Evolutionary conservation across 1,140 invertebrate genomes (phyloP).

Genomic region (Drosophila ercepeae): DNA sequence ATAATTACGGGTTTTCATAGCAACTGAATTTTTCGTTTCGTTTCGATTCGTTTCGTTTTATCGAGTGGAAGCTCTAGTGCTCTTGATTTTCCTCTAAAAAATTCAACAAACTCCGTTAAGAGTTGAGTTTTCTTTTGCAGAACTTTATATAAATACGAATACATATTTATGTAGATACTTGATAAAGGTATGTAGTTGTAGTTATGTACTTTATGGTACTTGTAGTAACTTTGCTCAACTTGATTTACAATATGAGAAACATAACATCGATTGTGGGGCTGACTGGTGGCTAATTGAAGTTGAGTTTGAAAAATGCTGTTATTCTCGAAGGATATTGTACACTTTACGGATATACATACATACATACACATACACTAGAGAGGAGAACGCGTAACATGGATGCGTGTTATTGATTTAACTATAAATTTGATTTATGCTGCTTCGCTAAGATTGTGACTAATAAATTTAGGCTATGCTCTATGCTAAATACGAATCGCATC

Average conservation of each 20-base stretch:
- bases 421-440: conserved; percentile 71
- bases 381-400: conserved; percentile 23
- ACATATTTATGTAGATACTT: conserved; percentile 8
- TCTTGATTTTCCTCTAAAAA: conserved; percentile 3
- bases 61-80: conserved; percentile 28
- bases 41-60: conserved; percentile 6
- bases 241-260: conserved; percentile 16
- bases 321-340: conserved; percentile 22
- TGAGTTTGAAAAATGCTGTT: conserved; percentile 16
- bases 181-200: conserved; percentile 11
- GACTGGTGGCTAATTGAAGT: conserved; percentile 21
- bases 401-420: conserved; percentile 49
- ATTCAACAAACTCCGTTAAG: neutral
- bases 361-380: conserved; percentile 25
- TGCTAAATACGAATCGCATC: conserved; percentile 31
- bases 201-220: conserved; percentile 10
- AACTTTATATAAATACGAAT: conserved; percentile 3
- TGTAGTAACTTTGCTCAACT: conserved; percentile 37
- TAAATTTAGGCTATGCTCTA: conserved; percentile 42
- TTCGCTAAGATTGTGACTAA: conserved; percentile 64
- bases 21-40: conserved; percentile 5
- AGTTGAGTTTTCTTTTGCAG: neutral
- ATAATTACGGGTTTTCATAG: neutral
- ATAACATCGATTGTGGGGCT: neutral
- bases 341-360: conserved; percentile 3